Evolutionary conservation across 2,113 vertebrate species (phyloP).

Genomic region (Vulpes lagopus): DNA sequence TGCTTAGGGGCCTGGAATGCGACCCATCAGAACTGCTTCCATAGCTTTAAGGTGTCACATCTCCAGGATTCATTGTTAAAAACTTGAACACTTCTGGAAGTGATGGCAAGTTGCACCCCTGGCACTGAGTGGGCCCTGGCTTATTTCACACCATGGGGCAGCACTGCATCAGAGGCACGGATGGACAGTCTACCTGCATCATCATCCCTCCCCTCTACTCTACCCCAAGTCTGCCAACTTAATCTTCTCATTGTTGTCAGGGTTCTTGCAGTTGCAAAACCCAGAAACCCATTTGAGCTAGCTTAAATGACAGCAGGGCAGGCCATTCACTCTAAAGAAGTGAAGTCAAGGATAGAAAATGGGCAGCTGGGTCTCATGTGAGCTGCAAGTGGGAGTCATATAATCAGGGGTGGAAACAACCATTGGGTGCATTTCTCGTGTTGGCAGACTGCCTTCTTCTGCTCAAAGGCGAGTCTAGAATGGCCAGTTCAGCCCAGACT

Average conservation of each 20-base stretch:
- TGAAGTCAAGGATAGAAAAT: neutral
- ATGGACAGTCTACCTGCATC: neutral
- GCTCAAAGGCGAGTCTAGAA: accelerated
- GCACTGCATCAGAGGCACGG: accelerated
- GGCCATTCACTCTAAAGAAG: neutral
- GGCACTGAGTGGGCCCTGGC: accelerated
- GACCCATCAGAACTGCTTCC: too few species aligned
- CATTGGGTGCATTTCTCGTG: accelerated
- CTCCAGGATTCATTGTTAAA: neutral
- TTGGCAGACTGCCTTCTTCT: neutral
- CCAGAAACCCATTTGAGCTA: neutral
- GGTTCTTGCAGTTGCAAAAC: neutral
- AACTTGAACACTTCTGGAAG: neutral
- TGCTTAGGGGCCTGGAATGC: neutral
- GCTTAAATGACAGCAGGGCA: neutral
- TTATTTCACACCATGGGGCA: accelerated
- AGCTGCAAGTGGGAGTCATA: neutral
- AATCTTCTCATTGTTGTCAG: neutral
- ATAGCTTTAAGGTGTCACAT: accelerated
- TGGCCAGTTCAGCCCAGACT: accelerated
- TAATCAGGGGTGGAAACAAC: neutral
- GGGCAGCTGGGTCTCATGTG: neutral
- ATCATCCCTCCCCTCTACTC: neutral
- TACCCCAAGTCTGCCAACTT: accelerated
- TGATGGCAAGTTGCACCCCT: accelerated